These are phyloP conservation scores for Crotophaga sulcirostris DNA, from an alignment of 2,113 vertebrate species.

Conservation along the genomic window DNA sequence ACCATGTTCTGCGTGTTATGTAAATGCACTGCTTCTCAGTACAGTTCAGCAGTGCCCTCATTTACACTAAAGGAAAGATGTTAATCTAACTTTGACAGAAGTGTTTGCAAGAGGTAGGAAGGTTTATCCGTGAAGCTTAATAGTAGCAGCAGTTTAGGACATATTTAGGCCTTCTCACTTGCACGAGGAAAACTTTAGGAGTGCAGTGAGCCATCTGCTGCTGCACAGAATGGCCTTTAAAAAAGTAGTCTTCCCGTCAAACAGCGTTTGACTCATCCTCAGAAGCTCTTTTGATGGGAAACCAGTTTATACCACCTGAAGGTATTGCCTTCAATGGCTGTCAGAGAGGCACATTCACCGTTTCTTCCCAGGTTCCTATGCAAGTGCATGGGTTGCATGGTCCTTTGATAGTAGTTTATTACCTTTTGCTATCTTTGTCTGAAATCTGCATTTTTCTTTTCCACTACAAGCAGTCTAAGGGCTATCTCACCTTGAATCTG, in stretches of 20 bases:
- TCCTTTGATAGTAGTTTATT: background rate
- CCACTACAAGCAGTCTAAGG: background rate
- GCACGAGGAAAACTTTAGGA: background rate
- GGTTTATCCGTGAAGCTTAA: conserved; percentile 1
- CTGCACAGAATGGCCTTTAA: background rate
- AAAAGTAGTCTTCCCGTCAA: background rate
- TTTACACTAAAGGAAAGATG: background rate
- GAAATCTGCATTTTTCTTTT: background rate
- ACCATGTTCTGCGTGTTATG: background rate
- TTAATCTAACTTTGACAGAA: conserved; percentile 18
- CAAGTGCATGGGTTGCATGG: background rate
- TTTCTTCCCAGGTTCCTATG: background rate
- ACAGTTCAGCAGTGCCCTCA: background rate
- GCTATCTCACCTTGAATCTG: background rate
- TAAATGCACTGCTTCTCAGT: background rate
- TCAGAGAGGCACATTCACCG: background rate
- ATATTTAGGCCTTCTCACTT: conserved; percentile 35
- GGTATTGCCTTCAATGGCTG: background rate
- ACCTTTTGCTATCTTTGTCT: background rate
- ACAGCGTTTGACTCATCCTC: background rate
- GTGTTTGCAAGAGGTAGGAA: conserved; percentile 21
- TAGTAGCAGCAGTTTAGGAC: conserved; percentile 26
- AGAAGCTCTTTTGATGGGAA: background rate
- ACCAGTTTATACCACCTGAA: background rate
- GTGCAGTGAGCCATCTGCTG: conserved; percentile 4